These are phyloP conservation scores for Pyrochroa serraticornis DNA, from an alignment of 2,888 invertebrate genomes.

Conservation along the genomic window DNA sequence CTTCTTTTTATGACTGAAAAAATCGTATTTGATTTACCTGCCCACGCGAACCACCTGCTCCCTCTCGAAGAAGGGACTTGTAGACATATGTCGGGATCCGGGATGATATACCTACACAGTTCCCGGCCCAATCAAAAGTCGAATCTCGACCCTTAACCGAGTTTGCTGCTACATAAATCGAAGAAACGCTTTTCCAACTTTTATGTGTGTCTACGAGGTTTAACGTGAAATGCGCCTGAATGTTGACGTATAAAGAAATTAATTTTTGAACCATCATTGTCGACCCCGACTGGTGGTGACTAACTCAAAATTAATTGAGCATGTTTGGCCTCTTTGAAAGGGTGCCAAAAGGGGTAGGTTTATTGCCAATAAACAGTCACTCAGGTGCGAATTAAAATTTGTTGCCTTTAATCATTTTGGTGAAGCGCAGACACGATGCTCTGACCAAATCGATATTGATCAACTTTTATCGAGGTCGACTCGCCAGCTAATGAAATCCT, in stretches of 20 bases:
- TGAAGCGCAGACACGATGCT: no score
- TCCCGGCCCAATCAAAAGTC: neutral
- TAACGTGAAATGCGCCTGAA: neutral
- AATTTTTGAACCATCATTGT: constrained; percentile 22
- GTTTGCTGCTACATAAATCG: neutral
- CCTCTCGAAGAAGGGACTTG: neutral
- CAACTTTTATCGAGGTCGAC: no score
- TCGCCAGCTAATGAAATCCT: no score
- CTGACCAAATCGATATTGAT: no score
- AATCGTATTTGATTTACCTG: constrained; percentile 20
- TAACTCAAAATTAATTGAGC: constrained; percentile 25
- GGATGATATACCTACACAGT: neutral
- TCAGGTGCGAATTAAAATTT: constrained; percentile 16
- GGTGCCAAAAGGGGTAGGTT: constrained; percentile 12
- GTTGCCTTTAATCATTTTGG: no score
- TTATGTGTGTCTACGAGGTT: neutral
- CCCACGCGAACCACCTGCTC: constrained; percentile 25
- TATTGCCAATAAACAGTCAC: constrained; percentile 22
- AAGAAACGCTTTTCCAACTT: neutral
- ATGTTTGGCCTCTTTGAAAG: constrained; percentile 6
- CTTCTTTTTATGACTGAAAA: constrained; percentile 4
- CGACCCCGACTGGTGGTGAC: constrained; percentile 16
- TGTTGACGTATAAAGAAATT: neutral
- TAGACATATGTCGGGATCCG: constrained; percentile 11
- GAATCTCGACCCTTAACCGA: constrained; percentile 5